Evolutionary conservation across 2,113 vertebrate genomes (phyloP), one percentile per base, ranked within the genome.

Genomic region (Suncus etruscus): DNA sequence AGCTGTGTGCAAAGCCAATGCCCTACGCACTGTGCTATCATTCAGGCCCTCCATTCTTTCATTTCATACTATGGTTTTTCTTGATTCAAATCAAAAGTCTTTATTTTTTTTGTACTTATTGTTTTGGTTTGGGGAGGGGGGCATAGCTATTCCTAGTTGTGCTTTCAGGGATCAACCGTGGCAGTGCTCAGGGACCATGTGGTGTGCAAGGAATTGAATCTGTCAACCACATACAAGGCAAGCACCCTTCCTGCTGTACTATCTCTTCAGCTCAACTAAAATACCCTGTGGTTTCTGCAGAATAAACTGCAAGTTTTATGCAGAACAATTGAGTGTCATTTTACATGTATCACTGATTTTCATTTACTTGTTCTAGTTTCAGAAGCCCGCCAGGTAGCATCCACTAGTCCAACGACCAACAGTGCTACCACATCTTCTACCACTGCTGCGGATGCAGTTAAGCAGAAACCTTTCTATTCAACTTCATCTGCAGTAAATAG

Each of bases 401-500:
- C 81, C 90, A 80, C 70, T 96, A 72, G 70, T 45, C n/a, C 63
- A 48, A 61, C 91, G 76, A 47, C 94, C 63, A 63, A 1, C 63
- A n/a, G 91, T 72, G 31, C 72, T 54, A 11, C 94, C 90, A 15
- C 96, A 89, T 12, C 90, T 87, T 69, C 96, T 20, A 47, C 95
- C 1, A 15, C 89, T 32, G 6, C 95, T 50, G 48, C 95, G 85
- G 50, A 80, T 93, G 82, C 96, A 85, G 91, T 95, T 92, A 99
- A 98, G 93, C 98, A 98, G 86, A 98, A 98, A 29, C 83, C 97
- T 91, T 89, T 96, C 74, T 97, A 95, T 86, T 93, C 97, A 61
- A 47, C 97, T 86, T 96, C 96, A 92, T 47, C 96, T 51, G 86
- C 96, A 70, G 91, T 91, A 16, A 97, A 93, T 8, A 31, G 48